Conservation (phyloP, 2,888 invertebrate species). For the Polydrusus cervinus region DNA sequence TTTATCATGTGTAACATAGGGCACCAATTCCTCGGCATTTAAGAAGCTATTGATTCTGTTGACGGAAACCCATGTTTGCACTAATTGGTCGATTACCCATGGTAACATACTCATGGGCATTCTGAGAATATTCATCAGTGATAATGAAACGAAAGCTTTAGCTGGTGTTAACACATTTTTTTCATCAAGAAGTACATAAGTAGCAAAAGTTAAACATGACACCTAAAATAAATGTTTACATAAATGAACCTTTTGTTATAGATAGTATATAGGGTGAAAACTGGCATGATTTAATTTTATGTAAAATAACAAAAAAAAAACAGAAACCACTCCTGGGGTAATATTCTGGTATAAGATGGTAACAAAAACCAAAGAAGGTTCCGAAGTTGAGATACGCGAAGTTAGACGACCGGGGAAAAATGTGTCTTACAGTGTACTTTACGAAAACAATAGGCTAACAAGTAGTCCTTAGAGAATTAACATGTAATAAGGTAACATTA, state of each 20-base stretch:
- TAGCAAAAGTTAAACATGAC: slow-evolving; percentile 67
- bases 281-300: background rate
- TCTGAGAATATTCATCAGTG: slow-evolving; percentile 75
- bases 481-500: too few species aligned
- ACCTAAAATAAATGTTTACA: slow-evolving; percentile 56
- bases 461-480: too few species aligned
- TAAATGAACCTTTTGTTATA: too few species aligned
- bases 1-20: slow-evolving; percentile 82
- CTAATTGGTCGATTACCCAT: slow-evolving; percentile 64
- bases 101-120: slow-evolving; percentile 74
- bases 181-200: slow-evolving; percentile 68
- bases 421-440: too few species aligned
- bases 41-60: slow-evolving; percentile 93
- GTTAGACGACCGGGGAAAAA: too few species aligned
- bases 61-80: slow-evolving; percentile 64
- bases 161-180: slow-evolving; percentile 71
- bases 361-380: too few species aligned
- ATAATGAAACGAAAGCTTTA: slow-evolving; percentile 75
- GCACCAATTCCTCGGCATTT: slow-evolving; percentile 91
- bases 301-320: too few species aligned
- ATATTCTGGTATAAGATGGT: too few species aligned
- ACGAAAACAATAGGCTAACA: too few species aligned
- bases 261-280: too few species aligned
- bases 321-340: too few species aligned
- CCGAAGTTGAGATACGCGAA: too few species aligned